Base-by-base conservation (phyloP, 1,140 invertebrate species). In the Cylas formicarius region DNA sequence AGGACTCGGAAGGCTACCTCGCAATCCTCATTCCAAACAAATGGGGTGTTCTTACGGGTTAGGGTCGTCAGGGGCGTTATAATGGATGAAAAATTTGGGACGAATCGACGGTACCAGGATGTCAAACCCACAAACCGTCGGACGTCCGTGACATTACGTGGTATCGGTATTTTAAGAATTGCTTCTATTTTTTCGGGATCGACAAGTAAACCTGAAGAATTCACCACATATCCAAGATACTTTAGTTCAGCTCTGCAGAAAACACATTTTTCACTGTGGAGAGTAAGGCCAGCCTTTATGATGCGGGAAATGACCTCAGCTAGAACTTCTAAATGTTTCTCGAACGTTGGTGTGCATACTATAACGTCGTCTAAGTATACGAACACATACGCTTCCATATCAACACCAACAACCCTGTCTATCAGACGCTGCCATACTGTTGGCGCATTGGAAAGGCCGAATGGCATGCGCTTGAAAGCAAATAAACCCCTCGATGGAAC, bases 21-120 rank as follows among this genome's bases (percentile, higher is more conserved):
- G 9, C 40, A 39, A 9, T 47, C 19, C 18, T 27, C 48, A 45
- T 7, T 46, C 53, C 29, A 56, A 53, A 29, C 58, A n/a, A n/a
- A n/a, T n/a, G n/a, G n/a, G n/a, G n/a, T n/a, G n/a, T n/a, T n/a
- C 63, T 40, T 60, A 60, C 19, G 57, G 43, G 5, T 72, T 48
- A 20, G 53, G 23, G 43, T 65, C 56, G 3, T 73, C 44, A 10
- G 68, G 67, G 1, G 45, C n/a, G n/a, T 55, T 6, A 60, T 56
- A 4, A 68, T 10, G 4, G 51, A 49, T 3, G 66, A 51, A 34
- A 70, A 61, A 28, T 69, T 52, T 22, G 53, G 50, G 7, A 72
- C 49, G 44, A 72, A 74, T 13, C 66, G 52, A 28, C 67, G 52
- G 39, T 70, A 73, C 54, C 66, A 74, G 14, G 57, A 55, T 13